Percentiles rank a stretch among this genome's conserved stretches.
phyloP scores from a whole-genome alignment of 2,888 invertebrate species.

The Muschampia plurimacula region DNA sequence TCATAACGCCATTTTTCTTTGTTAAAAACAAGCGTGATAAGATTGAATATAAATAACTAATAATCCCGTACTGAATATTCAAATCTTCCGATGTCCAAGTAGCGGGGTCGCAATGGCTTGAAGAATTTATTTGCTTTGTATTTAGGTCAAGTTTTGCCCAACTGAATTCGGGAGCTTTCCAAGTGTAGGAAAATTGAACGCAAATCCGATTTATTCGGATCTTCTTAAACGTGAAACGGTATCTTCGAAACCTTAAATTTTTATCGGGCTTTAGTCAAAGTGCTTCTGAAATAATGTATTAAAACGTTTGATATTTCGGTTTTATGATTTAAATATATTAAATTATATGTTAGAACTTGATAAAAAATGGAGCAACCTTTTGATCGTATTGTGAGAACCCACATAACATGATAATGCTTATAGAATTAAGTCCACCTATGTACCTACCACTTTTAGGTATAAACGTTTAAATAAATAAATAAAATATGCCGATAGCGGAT shows the following conservation, averaged over 20 bases:
- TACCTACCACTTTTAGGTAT: too few species aligned
- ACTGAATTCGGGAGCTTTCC: constrained; percentile 66
- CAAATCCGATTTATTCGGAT: constrained; percentile 74
- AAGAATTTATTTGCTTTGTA: constrained; percentile 63
- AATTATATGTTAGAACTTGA: not conserved
- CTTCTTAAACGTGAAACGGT: constrained; percentile 54
- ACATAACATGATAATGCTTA: too few species aligned
- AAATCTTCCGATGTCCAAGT: constrained; percentile 71
- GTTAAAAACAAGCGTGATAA: too few species aligned
- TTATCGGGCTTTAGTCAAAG: constrained; percentile 18
- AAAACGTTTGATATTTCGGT: constrained; percentile 19
- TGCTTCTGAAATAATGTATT: constrained; percentile 9
- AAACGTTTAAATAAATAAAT: too few species aligned
- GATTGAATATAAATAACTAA: constrained; percentile 52
- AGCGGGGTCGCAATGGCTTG: constrained; percentile 57
- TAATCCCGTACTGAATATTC: constrained; percentile 59
- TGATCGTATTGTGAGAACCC: not conserved
- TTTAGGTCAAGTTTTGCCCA: constrained; percentile 68
- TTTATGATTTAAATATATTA: constrained; percentile 10
- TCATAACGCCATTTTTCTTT: not conserved
- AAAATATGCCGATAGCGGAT: too few species aligned
- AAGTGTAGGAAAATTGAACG: constrained; percentile 81
- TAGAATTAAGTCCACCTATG: too few species aligned
- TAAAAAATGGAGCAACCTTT: not conserved
- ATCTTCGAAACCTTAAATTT: constrained; percentile 52